Percentiles rank a stretch among this genome's conserved stretches.
Conservation (phyloP, 2,797 vertebrate species). For the Dipus sagitta region DNA sequence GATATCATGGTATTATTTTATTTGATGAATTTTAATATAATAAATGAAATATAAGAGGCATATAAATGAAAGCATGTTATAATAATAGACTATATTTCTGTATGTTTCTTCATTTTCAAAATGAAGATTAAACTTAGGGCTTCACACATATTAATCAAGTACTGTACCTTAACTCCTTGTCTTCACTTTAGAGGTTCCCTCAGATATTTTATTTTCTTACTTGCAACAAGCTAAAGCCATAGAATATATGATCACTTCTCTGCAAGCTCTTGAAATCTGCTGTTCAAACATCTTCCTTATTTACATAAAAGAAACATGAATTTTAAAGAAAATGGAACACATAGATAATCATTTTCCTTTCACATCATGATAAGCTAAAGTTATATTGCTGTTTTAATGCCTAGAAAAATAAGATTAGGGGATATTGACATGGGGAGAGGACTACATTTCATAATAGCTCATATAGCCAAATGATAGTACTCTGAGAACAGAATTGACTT, state of each 20-base stretch:
- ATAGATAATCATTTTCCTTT: slow-evolving; percentile 51
- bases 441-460: not conserved
- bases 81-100: not conserved
- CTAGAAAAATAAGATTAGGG: not conserved
- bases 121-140: not conserved
- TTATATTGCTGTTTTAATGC: not conserved
- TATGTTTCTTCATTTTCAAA: not conserved
- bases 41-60: not conserved
- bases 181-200: not conserved
- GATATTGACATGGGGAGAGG: not conserved
- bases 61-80: not conserved
- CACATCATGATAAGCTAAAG: slow-evolving; percentile 12
- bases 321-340: slow-evolving; percentile 8
- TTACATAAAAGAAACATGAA: not conserved
- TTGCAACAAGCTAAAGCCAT: slow-evolving; percentile 19
- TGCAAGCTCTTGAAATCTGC: slow-evolving; percentile 17
- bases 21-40: slow-evolving; percentile 20
- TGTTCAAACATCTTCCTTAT: not conserved
- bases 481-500: not conserved
- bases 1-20: not conserved
- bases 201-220: slow-evolving; percentile 29
- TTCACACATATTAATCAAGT: not conserved
- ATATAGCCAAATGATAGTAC: not conserved
- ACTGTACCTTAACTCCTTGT: not conserved
- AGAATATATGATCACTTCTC: not conserved